A percentile compares a stretch with the other conserved stretches of the same genome.
Conservation (phyloP, 2,113 vertebrate species). For the Aspidoscelis tigris region DNA sequence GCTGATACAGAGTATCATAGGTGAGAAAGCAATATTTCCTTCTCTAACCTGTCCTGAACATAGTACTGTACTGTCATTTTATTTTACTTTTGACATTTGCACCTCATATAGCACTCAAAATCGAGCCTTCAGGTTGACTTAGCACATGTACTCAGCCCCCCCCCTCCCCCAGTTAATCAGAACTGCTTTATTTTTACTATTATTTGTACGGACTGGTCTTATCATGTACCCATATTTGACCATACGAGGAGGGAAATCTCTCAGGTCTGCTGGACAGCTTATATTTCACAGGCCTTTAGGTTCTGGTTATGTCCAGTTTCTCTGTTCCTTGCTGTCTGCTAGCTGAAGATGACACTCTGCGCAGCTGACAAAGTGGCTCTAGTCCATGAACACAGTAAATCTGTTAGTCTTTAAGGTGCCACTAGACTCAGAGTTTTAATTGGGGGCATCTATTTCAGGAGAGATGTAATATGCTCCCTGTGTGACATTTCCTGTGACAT, state of each 20-base stretch:
- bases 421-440: background rate
- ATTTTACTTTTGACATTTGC: slow-evolving; percentile 6
- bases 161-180: background rate
- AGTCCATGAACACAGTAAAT: background rate
- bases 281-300: background rate
- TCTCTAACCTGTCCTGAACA: background rate
- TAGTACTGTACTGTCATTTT: background rate
- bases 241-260: background rate
- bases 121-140: background rate
- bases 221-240: background rate
- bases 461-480: background rate
- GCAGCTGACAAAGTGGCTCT: background rate
- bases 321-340: background rate
- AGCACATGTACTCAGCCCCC: background rate
- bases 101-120: background rate
- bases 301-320: background rate
- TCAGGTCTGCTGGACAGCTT: background rate
- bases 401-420: background rate
- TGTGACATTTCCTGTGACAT: slow-evolving; percentile 9
- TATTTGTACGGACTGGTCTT: too few species aligned
- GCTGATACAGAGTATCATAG: background rate
- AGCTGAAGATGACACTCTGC: background rate
- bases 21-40: background rate
- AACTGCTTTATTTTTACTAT: too few species aligned
- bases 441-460: background rate